phyloP scores from a whole-genome alignment of 2,797 vertebrate genomes.

The Cygnus olor region DNA sequence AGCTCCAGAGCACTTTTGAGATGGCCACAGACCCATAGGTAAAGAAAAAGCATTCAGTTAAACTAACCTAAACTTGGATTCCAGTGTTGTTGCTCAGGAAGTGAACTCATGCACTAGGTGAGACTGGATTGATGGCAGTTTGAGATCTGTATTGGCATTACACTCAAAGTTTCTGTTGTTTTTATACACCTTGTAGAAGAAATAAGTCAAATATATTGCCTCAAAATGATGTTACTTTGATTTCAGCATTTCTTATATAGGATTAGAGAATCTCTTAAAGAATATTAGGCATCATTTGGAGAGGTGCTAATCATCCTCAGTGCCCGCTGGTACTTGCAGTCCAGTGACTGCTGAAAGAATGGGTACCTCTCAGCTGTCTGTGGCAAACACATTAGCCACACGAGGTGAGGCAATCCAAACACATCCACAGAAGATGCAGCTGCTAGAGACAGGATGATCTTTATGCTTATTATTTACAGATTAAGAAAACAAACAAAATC shows the following conservation, averaged over 20 bases:
- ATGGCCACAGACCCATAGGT: background rate
- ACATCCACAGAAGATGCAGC: background rate
- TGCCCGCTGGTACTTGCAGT: background rate
- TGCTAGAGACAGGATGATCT: background rate
- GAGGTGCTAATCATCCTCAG: background rate
- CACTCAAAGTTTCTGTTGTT: background rate
- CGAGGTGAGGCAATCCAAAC: background rate
- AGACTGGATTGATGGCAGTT: background rate
- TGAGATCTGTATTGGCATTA: background rate
- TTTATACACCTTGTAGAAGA: background rate
- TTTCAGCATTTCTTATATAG: background rate
- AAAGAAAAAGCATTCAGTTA: background rate
- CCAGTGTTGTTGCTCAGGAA: background rate
- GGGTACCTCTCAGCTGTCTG: background rate
- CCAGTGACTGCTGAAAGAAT: background rate
- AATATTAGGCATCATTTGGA: background rate
- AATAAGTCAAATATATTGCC: background rate
- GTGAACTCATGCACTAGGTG: background rate
- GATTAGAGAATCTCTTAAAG: background rate
- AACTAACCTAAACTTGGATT: background rate
- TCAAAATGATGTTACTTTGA: background rate
- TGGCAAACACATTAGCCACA: background rate
- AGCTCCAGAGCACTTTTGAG: background rate
- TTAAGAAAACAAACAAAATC: background rate
- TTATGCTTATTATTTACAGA: background rate